These are phyloP conservation scores for Lepisosteus osseus DNA, from an alignment of 2,113 vertebrate species.

Conservation along the genomic window DNA sequence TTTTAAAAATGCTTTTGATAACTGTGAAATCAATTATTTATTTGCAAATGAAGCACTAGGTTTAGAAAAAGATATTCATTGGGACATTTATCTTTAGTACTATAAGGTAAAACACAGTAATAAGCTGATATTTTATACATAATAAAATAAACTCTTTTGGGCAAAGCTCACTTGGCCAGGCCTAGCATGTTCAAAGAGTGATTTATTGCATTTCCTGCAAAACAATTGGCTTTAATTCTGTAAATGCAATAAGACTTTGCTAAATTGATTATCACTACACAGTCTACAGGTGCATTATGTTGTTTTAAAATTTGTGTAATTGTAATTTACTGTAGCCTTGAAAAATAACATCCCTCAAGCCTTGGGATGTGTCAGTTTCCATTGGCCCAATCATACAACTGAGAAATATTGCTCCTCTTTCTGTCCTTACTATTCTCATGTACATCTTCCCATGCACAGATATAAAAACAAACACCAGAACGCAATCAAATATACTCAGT, in stretches of 20 bases:
- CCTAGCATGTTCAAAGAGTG: constrained; percentile 52
- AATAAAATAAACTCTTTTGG: constrained; percentile 50
- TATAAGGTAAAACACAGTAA: constrained; percentile 1
- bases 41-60: too few relatives aligned
- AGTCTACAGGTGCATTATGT: constrained; percentile 40
- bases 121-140: constrained; percentile 46
- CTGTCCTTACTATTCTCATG: background rate
- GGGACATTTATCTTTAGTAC: too few relatives aligned
- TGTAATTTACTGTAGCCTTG: constrained; percentile 41
- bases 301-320: constrained; percentile 37
- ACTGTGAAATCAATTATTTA: too few relatives aligned
- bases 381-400: background rate
- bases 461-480: too few relatives aligned
- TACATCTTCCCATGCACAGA: too few relatives aligned
- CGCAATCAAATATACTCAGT: too few relatives aligned
- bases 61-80: too few relatives aligned
- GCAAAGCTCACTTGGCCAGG: constrained; percentile 45
- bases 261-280: constrained; percentile 42
- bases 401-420: background rate
- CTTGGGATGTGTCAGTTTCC: constrained; percentile 24
- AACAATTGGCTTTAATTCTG: constrained; percentile 54
- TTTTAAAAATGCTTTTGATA: too few relatives aligned
- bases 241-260: constrained; percentile 48
- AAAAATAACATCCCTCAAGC: constrained; percentile 32
- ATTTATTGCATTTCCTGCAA: constrained; percentile 54